Evolutionary conservation across 2,888 invertebrate genomes (phyloP).

Genomic region (Zaprionus obscuricornis): DNA sequence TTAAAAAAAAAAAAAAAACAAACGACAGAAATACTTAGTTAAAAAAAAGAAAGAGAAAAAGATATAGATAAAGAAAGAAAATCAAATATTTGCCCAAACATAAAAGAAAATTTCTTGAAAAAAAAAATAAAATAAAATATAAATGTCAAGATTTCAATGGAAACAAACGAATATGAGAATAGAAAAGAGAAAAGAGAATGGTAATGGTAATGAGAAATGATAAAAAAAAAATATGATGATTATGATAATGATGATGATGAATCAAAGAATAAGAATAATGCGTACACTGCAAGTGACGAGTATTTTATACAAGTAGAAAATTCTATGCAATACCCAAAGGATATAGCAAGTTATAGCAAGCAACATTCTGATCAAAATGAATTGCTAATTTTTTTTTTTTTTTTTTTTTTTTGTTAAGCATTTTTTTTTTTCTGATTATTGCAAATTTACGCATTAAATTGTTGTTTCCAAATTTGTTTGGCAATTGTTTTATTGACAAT

Average conservation of each 20-base stretch:
- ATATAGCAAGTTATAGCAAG: conserved; percentile 55
- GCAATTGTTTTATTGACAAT: conserved; percentile 73
- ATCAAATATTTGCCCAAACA: conserved; percentile 34
- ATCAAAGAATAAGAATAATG: conserved; percentile 15
- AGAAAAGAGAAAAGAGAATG: not conserved
- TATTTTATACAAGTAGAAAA: conserved; percentile 60
- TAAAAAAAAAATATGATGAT: conserved; percentile 47
- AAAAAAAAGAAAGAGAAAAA: too few relatives aligned
- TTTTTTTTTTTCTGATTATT: too few relatives aligned
- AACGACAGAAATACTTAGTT: conserved; percentile 11
- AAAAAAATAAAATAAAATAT: conserved; percentile 6
- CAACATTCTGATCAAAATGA: conserved; percentile 18
- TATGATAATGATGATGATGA: conserved; percentile 59
- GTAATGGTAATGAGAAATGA: too few relatives aligned
- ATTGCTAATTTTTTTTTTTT: conserved; percentile 50
- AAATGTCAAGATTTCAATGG: conserved; percentile 36
- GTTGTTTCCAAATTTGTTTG: conserved; percentile 51
- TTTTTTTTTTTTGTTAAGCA: conserved; percentile 22
- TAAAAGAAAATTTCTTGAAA: not conserved
- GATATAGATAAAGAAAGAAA: too few relatives aligned
- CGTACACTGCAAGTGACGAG: conserved; percentile 64
- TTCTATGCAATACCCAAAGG: conserved; percentile 57
- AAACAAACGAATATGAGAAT: conserved; percentile 13
- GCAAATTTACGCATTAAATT: conserved; percentile 3
- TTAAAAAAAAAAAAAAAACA: conserved; percentile 10